These are phyloP conservation scores for Micromys minutus DNA, from an alignment of 2,113 vertebrate species.

Conservation along the genomic window DNA sequence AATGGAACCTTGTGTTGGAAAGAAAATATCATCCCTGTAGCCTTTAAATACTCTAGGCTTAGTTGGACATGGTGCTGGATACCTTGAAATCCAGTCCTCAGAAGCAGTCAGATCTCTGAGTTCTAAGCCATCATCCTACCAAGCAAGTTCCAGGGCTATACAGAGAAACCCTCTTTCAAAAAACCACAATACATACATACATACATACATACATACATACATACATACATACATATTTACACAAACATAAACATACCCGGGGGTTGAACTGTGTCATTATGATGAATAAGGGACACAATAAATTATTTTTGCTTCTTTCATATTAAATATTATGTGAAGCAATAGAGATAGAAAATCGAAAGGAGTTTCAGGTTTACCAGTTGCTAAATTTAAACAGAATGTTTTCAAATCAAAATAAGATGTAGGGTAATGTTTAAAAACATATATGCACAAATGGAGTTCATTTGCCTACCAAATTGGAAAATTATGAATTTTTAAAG, in stretches of 20 bases:
- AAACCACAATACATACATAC: neutral
- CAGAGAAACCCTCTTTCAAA: neutral
- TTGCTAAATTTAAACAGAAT: neutral
- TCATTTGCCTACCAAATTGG: neutral
- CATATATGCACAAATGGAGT: neutral
- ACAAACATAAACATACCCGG: neutral
- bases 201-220: neutral
- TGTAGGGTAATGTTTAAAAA: neutral
- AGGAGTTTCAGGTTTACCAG: neutral
- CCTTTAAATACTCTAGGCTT: neutral
- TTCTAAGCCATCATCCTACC: neutral
- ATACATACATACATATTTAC: neutral
- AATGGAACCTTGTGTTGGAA: neutral
- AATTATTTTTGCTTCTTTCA: neutral
- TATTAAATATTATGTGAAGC: neutral
- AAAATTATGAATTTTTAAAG: neutral
- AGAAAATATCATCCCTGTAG: neutral
- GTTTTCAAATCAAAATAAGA: neutral
- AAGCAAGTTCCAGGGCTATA: neutral
- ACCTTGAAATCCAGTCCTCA: neutral
- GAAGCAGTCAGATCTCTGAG: neutral
- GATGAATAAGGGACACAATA: neutral
- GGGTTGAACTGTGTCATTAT: constrained; percentile 8
- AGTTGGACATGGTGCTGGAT: neutral
- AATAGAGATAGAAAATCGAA: neutral